Evolutionary conservation across 2,113 vertebrate genomes (phyloP), one percentile per base, ranked within the genome.

Genomic region (Pimephales promelas): DNA sequence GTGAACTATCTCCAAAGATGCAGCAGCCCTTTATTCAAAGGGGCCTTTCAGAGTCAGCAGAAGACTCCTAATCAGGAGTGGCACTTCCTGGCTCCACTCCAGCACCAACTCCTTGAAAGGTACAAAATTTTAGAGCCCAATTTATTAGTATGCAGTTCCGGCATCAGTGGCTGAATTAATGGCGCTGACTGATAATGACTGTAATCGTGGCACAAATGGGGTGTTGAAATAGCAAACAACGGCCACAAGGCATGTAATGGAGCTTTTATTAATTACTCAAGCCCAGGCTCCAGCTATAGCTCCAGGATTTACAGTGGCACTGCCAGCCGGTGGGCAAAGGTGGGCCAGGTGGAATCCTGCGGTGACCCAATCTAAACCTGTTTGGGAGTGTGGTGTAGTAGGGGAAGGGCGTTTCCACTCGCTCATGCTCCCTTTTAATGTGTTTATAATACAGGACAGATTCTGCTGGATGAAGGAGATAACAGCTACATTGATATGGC

Each of bases 221-320:
- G 93, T 95, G 94, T 95, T 95, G 94, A 95, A 95, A 95, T 94
- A 95, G 94, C 94, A 95, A 95, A 94, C 94, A 95, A 95, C 94
- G 90, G 93, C 93, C 94, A 95, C 93, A 92, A 94, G 93, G 92
- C 93, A 94, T 94, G 94, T 95, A 95, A 95, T 95, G 92, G 93
- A 92, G 92, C 92, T 95, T 94, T 95, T 94, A 94, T 95, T 94
- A 94, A 94, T 94, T 94, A 94, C 90, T 90, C 87, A 61, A 91
- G 90, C 91, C 83, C 85, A 90, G 91, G 91, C 91, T 89, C 87
- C 91, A 91, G 91, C 90, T 81, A 90, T 16, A 52, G 90, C 91
- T 88, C 61, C 86, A 91, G 92, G 92, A 95, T 95, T 95, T 94
- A 94, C 93, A 90, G 93, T 92, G 91, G 85, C 88, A 83, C 70